Evolutionary conservation across 2,113 vertebrate genomes (phyloP), one percentile per base, ranked within the genome.

Genomic region (Rhinoptilus africanus): DNA sequence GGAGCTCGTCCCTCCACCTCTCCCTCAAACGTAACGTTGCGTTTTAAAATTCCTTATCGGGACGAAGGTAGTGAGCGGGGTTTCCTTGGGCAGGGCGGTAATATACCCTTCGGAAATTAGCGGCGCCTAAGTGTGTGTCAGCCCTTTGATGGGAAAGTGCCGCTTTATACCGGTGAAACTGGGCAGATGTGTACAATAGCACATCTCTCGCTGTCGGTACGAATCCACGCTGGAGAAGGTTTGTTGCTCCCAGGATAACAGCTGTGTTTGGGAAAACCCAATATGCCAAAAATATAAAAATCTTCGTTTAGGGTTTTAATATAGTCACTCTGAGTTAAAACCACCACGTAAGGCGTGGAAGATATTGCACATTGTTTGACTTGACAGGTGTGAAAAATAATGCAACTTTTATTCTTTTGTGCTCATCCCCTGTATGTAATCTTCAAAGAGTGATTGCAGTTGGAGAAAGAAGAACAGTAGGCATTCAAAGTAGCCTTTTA

Each of bases 1-100:
- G 9, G 72, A 24, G 89, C 54, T n/a, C 1, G 20, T 14, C 28
- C 9, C 30, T 3, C 54, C 1, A 28, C 59, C 68, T 39, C 30
- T 20, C 54, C 4, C 32, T 2, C 63, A 63, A 8, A 6, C 2
- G 57, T 3, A 19, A 5, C 12, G 12, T 4, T 16, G 1, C 23
- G 0, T 2, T 62, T 37, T 3, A 3, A 15, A 54, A 24, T 39
- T 0, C 13, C 41, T 64, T 10, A 3, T 9, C 62, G 3, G 45
- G 0, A 35, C 34, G 0, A 30, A 2, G 79, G 47, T 26, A 4
- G 12, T 1, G 24, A 5, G 2, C 9, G 21, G 47, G 7, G 4
- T 8, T 51, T 39, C 35, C 11, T n/a, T 45, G 20, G 86, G 1
- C 71, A 7, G 12, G 47, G 13, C n/a, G 5, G 60, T 17, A 5